Base-by-base conservation (phyloP, 2,888 invertebrate species). In the Bimastos eiseni region DNA sequence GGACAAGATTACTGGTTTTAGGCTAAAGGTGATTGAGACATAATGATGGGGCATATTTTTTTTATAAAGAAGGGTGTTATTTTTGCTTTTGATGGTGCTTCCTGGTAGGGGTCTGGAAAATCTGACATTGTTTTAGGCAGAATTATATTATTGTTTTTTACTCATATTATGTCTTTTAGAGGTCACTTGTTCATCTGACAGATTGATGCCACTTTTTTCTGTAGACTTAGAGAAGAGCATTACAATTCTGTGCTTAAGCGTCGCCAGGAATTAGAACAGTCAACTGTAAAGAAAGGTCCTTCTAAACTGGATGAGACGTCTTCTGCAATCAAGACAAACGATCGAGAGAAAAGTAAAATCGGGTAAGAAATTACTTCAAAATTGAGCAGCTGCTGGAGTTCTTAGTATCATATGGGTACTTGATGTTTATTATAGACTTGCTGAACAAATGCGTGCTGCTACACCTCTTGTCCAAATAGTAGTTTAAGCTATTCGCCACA, bases 201-300 rank as follows among this genome's bases (percentile, higher is more conserved):
- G 24, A 49, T 24, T 24, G 24, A 49, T 49, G 49, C 1, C 24
- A 24, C 24, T 49, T 84, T 30, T n/a, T n/a, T n/a, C 24, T 30
- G 34, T 86, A 86, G 86, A 17, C 86, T 86, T 21, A 34, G 86
- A 34, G 86, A 86, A 36, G 86, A 86, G 86, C 86, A 34, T 34
- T 36, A 86, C 86, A 86, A 0, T 86, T 86, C 86, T 34, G 86
- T 86, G 86, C 86, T 86, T 34, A 86, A 86, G 37, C 86, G 86
- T 24, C 86, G 86, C 15, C 86, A 86, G 30, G 86, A 86, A 33
- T 86, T 86, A 37, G 86, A 86, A 36, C 86, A 86, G 86, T 86
- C 86, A 5, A 15, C 36, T 24, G 34, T 86, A 4, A 86, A 86
- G 86, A 86, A 86, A 37, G 86, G n/a, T n/a, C 70, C 70, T 11